A percentile compares a stretch with the other conserved stretches of the same genome.
Conservation (phyloP, 1,140 invertebrate species). For the Rhagoletis pomonella region DNA sequence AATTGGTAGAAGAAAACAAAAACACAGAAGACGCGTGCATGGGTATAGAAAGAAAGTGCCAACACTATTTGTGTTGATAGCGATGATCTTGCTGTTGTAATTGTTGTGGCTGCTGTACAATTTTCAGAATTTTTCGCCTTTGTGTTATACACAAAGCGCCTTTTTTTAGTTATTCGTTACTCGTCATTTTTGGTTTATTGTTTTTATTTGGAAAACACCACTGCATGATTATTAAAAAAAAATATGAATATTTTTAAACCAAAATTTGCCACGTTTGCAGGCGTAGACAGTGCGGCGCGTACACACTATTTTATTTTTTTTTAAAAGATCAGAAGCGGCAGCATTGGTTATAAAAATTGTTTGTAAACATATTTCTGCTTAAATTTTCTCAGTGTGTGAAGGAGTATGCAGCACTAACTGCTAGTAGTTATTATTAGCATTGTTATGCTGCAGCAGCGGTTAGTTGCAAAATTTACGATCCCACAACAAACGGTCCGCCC, state of each 20-base stretch:
- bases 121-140: slow-evolving; percentile 4
- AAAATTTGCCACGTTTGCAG: slow-evolving; percentile 11
- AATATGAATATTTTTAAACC: slow-evolving; percentile 9
- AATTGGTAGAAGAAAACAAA: neutral
- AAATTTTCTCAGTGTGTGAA: neutral
- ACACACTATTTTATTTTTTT: no score
- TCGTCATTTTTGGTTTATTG: neutral
- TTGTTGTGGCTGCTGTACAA: slow-evolving; percentile 23
- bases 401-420: no score
- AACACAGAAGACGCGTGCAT: neutral
- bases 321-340: neutral
- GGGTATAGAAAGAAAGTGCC: slow-evolving; percentile 33
- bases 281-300: slow-evolving; percentile 30
- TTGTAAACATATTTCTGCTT: slow-evolving; percentile 29
- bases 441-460: slow-evolving; percentile 9
- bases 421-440: neutral
- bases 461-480: slow-evolving; percentile 35
- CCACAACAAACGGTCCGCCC: slow-evolving; percentile 39
- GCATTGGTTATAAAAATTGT: slow-evolving; percentile 23
- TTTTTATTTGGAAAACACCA: slow-evolving; percentile 1
- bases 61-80: slow-evolving; percentile 39
- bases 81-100: slow-evolving; percentile 48
- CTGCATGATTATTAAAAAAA: slow-evolving; percentile 38
- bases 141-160: neutral
- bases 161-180: neutral